These are phyloP conservation scores for Hipposideros armiger DNA, from an alignment of 2,113 vertebrate species.

Conservation along the genomic window DNA sequence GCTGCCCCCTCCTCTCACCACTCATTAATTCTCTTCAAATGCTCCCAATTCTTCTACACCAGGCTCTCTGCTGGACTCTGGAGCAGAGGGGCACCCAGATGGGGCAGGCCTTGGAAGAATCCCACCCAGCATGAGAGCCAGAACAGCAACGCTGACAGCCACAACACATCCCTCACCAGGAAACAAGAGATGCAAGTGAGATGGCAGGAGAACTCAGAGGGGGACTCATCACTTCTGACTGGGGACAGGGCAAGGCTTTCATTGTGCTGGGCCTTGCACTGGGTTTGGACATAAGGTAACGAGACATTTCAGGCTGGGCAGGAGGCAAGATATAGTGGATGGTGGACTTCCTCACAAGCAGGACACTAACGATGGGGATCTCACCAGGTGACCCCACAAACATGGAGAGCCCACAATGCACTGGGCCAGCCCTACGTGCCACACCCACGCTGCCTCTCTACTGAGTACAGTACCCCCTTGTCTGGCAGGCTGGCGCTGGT, in stretches of 20 bases:
- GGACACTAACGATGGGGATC: neutral
- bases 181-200: neutral
- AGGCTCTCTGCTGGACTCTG: neutral
- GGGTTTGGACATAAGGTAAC: neutral
- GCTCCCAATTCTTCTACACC: neutral
- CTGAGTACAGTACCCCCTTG: no score
- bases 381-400: neutral
- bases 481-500: neutral
- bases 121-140: neutral
- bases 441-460: neutral
- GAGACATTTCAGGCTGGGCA: neutral
- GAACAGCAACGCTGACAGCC: neutral
- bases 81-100: neutral
- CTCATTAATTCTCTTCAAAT: neutral
- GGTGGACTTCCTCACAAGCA: neutral
- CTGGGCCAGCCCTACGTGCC: rapidly evolving
- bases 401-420: rapidly evolving
- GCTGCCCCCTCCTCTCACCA: neutral
- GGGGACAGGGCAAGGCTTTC: neutral
- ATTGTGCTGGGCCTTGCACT: neutral
- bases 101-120: neutral
- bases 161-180: neutral
- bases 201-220: neutral
- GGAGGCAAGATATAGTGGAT: neutral
- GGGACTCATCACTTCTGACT: neutral